Percentiles rank a stretch among this genome's conserved stretches.
phyloP scores from a whole-genome alignment of 1,140 invertebrate genomes.

The Drosophila tani region DNA sequence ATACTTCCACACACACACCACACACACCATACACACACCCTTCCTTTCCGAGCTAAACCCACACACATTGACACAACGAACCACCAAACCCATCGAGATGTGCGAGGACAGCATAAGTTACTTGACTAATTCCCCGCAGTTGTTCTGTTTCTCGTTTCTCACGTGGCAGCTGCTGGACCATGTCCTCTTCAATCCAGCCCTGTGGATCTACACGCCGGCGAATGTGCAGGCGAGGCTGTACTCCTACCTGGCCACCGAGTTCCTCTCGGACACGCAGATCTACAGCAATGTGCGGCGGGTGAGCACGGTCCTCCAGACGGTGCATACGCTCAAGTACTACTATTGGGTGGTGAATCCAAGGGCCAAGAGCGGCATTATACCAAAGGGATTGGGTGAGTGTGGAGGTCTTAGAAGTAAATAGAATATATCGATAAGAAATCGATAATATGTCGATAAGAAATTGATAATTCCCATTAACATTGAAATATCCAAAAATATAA shows the following conservation, averaged over 20 bases:
- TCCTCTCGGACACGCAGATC: conserved; percentile 98
- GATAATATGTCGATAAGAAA: too few relatives aligned
- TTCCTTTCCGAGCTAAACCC: conserved; percentile 28
- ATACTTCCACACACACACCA: background rate
- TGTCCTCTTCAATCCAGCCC: conserved; percentile 98
- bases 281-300: conserved; percentile 98
- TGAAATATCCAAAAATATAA: too few relatives aligned
- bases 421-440: too few relatives aligned
- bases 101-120: conserved; percentile 81
- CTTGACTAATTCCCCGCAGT: conserved; percentile 87
- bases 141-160: conserved; percentile 91
- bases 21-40: conserved; percentile 20
- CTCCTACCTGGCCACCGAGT: conserved; percentile 98
- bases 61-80: conserved; percentile 22
- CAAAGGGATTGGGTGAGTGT: conserved; percentile 95
- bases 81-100: conserved; percentile 24
- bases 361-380: conserved; percentile 96
- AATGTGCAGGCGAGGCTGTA: conserved; percentile 98
- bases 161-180: conserved; percentile 98
- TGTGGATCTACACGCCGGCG: conserved; percentile 99
- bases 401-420: too few relatives aligned
- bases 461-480: too few relatives aligned
- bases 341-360: conserved; percentile 99
- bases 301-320: conserved; percentile 98
- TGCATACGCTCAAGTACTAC: conserved; percentile 99